Evolutionary conservation across 2,797 vertebrate genomes (phyloP).

Genomic region (Hipposideros larvatus): DNA sequence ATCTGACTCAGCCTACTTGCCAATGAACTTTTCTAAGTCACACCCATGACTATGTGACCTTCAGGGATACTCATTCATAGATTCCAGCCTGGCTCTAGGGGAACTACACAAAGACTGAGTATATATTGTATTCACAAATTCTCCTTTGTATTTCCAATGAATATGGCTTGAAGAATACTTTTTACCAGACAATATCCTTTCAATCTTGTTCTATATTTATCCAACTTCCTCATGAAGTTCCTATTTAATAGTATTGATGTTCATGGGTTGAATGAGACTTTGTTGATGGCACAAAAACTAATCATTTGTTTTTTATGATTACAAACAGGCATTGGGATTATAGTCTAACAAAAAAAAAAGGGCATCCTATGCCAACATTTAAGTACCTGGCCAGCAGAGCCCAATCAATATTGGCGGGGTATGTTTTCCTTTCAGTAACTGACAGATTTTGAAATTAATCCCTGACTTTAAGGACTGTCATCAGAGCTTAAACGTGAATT

Average conservation of each 20-base stretch:
- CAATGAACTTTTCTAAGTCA: neutral
- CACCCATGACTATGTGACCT: too few relatives aligned
- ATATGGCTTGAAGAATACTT: neutral
- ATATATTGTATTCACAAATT: neutral
- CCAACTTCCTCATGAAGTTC: neutral
- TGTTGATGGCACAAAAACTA: neutral
- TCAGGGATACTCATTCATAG: neutral
- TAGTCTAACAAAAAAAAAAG: neutral
- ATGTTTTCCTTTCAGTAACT: neutral
- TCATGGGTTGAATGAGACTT: neutral
- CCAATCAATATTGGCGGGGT: neutral
- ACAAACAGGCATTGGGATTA: neutral
- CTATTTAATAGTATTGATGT: neutral
- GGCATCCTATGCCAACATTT: neutral
- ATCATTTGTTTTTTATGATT: neutral
- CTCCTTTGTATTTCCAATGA: constrained; percentile 15
- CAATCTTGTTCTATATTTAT: neutral
- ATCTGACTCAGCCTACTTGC: neutral
- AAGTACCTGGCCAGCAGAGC: neutral
- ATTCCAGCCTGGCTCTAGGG: neutral
- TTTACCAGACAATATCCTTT: neutral
- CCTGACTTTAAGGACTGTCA: neutral
- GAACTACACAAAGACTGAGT: neutral
- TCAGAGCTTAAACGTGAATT: neutral
- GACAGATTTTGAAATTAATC: constrained; percentile 3